Conservation (phyloP, 1,140 invertebrate species). For the Bemisia tabaci region DNA sequence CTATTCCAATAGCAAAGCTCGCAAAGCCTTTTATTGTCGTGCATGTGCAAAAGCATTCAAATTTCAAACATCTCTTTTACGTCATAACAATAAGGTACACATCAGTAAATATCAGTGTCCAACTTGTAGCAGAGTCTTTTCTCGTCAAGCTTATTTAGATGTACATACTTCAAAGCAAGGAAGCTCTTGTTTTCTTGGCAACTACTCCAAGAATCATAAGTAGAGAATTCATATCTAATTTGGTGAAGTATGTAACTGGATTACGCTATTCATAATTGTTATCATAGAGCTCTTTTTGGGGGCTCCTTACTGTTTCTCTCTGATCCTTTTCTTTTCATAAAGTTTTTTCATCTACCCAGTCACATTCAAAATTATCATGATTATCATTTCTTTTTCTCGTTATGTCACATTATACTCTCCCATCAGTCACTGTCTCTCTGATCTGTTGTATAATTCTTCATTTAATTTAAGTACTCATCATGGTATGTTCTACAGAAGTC, state of each 20-base stretch:
- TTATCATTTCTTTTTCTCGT: too few relatives aligned
- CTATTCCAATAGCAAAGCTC: not conserved
- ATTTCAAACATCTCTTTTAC: slow-evolving; percentile 23
- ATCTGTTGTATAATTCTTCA: too few relatives aligned
- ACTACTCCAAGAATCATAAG: slow-evolving; percentile 4
- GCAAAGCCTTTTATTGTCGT: slow-evolving; percentile 20
- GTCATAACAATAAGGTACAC: slow-evolving; percentile 25
- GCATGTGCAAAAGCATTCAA: slow-evolving; percentile 24
- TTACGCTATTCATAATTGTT: not conserved
- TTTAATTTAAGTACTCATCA: too few relatives aligned
- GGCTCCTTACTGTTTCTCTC: not conserved
- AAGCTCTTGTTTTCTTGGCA: slow-evolving; percentile 22
- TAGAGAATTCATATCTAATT: not conserved
- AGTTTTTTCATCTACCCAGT: too few relatives aligned
- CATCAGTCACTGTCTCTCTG: too few relatives aligned
- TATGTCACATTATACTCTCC: too few relatives aligned
- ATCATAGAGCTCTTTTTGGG: not conserved
- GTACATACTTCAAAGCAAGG: slow-evolving; percentile 23
- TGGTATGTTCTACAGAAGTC: too few relatives aligned
- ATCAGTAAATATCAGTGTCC: slow-evolving; percentile 24
- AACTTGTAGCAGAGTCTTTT: slow-evolving; percentile 23
- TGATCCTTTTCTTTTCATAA: too few relatives aligned
- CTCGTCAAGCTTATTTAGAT: slow-evolving; percentile 23
- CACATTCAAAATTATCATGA: too few relatives aligned
- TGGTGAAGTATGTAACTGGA: not conserved